Percentiles rank a stretch among this genome's conserved stretches.
Evolutionary conservation across 2,888 invertebrate genomes (phyloP).

Genomic region (Isoperla grammatica): DNA sequence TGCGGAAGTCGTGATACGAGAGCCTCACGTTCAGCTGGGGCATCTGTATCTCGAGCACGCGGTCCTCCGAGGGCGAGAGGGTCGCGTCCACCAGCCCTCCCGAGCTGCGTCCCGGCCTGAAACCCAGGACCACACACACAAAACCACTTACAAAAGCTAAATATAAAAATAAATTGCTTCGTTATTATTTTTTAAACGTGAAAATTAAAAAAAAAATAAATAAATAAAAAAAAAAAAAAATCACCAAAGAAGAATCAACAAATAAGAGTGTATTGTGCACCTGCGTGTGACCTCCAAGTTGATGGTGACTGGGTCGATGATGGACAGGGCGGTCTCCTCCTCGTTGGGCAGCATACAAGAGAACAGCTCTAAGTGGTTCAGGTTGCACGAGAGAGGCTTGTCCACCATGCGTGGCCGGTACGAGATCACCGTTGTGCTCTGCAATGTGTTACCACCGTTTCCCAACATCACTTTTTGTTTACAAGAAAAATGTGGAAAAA

Average conservation of each 20-base stretch:
- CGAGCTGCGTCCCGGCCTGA: background rate
- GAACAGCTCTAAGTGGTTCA: slow-evolving; percentile 88
- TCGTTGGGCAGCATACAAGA: slow-evolving; percentile 86
- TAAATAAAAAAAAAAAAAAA: too few relatives aligned
- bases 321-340: slow-evolving; percentile 88
- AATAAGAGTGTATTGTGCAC: too few relatives aligned
- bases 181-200: too few relatives aligned
- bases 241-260: too few relatives aligned
- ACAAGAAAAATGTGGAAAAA: background rate
- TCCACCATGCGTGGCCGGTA: slow-evolving; percentile 63
- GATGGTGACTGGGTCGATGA: slow-evolving; percentile 87
- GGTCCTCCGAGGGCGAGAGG: slow-evolving; percentile 46
- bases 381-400: slow-evolving; percentile 77
- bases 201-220: too few relatives aligned
- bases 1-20: slow-evolving; percentile 88
- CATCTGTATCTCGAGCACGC: slow-evolving; percentile 59
- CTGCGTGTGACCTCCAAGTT: slow-evolving; percentile 56
- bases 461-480: slow-evolving; percentile 11
- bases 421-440: slow-evolving; percentile 83
- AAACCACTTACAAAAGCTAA: too few relatives aligned
- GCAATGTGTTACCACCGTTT: slow-evolving; percentile 36
- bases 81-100: slow-evolving; percentile 6
- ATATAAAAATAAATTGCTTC: slow-evolving; percentile 16
- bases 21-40: slow-evolving; percentile 75
- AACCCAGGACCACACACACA: slow-evolving; percentile 6